These are phyloP conservation scores for Nephila pilipes DNA, from an alignment of 1,140 invertebrate genomes.

Conservation along the genomic window DNA sequence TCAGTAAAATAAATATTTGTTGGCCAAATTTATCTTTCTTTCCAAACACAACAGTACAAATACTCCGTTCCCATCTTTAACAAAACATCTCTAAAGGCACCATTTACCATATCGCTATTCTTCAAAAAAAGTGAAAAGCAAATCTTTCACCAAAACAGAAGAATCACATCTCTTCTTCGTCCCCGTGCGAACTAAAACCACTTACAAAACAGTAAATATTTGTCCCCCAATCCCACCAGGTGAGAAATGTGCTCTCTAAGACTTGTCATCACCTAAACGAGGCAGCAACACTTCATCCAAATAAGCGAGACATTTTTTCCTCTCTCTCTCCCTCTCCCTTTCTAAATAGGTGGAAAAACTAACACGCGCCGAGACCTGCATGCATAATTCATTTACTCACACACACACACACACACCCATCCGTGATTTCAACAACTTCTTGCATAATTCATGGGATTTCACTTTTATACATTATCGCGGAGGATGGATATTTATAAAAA, in stretches of 20 bases:
- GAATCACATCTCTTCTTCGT: no score
- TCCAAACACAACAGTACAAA: no score
- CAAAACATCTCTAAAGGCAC: no score
- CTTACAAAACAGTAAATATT: slow-evolving; percentile 2
- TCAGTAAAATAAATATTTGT: no score
- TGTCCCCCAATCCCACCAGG: not conserved
- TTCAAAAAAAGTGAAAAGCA: not conserved
- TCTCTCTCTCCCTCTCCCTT: not conserved
- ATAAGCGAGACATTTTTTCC: not conserved
- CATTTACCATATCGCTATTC: not conserved
- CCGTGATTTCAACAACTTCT: not conserved
- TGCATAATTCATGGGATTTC: not conserved
- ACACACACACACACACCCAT: not conserved
- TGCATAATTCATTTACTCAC: slow-evolving; percentile 8
- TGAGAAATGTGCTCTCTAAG: not conserved
- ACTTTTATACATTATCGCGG: not conserved
- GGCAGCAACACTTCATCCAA: not conserved
- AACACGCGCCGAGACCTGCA: not conserved
- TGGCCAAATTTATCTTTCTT: no score
- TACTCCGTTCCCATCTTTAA: no score
- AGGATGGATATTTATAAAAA: not conserved
- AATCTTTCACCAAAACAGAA: not conserved
- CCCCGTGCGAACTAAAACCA: not conserved
- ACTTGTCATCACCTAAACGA: not conserved
- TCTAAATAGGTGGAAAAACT: not conserved